Conservation (phyloP, 2,888 invertebrate genomes). For the Nymphalis urticae region DNA sequence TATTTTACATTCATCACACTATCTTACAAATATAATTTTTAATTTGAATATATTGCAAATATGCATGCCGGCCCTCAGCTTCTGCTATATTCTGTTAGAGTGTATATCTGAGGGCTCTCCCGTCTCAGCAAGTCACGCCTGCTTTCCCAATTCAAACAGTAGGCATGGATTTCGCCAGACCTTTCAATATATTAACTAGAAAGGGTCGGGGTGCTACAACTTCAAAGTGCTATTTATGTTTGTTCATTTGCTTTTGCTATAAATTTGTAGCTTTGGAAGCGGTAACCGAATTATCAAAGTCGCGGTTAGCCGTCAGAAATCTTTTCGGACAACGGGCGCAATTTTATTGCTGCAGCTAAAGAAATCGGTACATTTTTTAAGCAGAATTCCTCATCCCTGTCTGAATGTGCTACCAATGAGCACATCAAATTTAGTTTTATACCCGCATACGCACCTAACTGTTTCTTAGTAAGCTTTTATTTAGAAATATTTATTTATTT, state of each 20-base stretch:
- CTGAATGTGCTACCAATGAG: too few species aligned
- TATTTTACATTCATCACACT: conserved; percentile 33
- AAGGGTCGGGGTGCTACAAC: conserved; percentile 37
- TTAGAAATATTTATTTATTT: too few species aligned
- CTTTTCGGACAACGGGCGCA: too few species aligned
- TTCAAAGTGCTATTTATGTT: conserved; percentile 38
- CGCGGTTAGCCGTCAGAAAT: too few species aligned
- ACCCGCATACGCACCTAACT: too few species aligned
- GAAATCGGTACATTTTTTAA: too few species aligned
- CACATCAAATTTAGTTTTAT: too few species aligned
- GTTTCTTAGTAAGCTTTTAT: too few species aligned
- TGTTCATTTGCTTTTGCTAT: conserved; percentile 38
- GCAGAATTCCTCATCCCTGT: too few species aligned
- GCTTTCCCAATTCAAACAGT: conserved; percentile 35
- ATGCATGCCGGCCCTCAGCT: conserved; percentile 43
- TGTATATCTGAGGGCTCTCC: conserved; percentile 42
- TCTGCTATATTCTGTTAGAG: conserved; percentile 35
- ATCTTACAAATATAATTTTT: conserved; percentile 38
- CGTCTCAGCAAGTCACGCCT: conserved; percentile 5
- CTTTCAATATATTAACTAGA: conserved; percentile 27
- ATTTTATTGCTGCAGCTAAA: too few species aligned
- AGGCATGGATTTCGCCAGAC: conserved; percentile 32
- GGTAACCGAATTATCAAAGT: too few species aligned
- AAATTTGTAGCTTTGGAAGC: conserved; percentile 16
- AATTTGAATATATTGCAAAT: conserved; percentile 29